Evolutionary conservation across 2,797 vertebrate genomes (phyloP).

Genomic region (Setipinna tenuifilis): DNA sequence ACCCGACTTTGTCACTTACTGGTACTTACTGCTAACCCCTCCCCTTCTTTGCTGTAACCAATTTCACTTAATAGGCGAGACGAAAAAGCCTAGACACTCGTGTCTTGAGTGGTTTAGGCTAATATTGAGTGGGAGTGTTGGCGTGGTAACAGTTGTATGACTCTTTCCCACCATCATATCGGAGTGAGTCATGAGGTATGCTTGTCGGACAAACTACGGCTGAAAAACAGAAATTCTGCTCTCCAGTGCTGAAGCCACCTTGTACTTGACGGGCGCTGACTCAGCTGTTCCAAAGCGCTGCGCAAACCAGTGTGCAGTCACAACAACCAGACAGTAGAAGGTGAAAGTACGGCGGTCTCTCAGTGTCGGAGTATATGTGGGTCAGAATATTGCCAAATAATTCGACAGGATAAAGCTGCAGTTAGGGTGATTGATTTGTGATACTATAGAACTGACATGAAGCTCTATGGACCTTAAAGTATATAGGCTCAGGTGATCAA

Average conservation of each 20-base stretch:
- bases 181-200: not conserved
- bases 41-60: conserved; percentile 7
- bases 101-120: not conserved
- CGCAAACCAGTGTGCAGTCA: conserved; percentile 11
- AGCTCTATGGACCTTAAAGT: not conserved
- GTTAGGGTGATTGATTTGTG: not conserved
- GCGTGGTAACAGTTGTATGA: conserved; percentile 10
- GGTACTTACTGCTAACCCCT: not conserved
- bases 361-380: not conserved
- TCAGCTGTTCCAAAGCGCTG: conserved; percentile 13
- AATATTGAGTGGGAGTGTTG: not conserved
- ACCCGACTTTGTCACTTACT: conserved; percentile 1
- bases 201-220: not conserved
- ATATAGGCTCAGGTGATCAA: not conserved
- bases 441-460: not conserved
- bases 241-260: not conserved
- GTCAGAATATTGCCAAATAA: not conserved
- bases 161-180: not conserved
- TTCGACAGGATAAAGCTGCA: not conserved
- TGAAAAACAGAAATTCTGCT: not conserved
- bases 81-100: not conserved
- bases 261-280: not conserved
- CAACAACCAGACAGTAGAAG: conserved; percentile 2
- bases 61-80: not conserved
- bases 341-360: not conserved